Evolutionary conservation across 2,797 vertebrate species (phyloP), one percentile per base, ranked within the genome.

Genomic region (Microctenopoma steveboyesi): DNA sequence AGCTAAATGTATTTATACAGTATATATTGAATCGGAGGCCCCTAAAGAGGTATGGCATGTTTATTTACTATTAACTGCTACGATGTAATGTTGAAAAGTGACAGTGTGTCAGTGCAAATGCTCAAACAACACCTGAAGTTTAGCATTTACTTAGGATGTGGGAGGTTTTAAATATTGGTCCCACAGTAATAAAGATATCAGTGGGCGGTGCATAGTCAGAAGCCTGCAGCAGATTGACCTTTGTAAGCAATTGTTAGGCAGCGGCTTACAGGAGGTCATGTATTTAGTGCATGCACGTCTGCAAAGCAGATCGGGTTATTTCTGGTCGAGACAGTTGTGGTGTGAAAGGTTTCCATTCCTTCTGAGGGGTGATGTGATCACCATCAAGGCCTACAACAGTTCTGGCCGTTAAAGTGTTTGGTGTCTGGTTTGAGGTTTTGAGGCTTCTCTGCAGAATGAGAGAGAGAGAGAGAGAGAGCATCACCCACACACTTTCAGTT

Each of bases 31-130:
- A 64, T 91, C 93, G 1, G 95, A 97, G 8, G 95, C 96, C 60
- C 96, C 96, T 49, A 96, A 97, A 93, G 97, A 99, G 96, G 97
- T 98, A 95, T 1, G 79, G 4, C n/a, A 50, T 79, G 51, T 82
- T 83, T 68, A 82, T 66, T 69, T 10, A 73, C 69, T 56, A 50
- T 48, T 42, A 55, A 69, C 53, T 33, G n/a, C 15, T 37, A 30
- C 18, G 39, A 62, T 74, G 40, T 64, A 64, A 45, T 27, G 27
- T 18, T 45, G 33, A 10, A 56, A 51, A 66, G 56, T 25, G 43
- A 10, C 49, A 46, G 39, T 57, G 51, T 27, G 7, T 50, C 71
- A 42, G 56, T 59, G 18, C 37, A 59, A 64, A 43, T 25, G 62
- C 47, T 64, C 37, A 16, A 64, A 65, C 28, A 62, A 51, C 12